Evolutionary conservation across 1,140 invertebrate genomes (phyloP), one percentile per base, ranked within the genome.

Genomic region (Platorchestia sp.): DNA sequence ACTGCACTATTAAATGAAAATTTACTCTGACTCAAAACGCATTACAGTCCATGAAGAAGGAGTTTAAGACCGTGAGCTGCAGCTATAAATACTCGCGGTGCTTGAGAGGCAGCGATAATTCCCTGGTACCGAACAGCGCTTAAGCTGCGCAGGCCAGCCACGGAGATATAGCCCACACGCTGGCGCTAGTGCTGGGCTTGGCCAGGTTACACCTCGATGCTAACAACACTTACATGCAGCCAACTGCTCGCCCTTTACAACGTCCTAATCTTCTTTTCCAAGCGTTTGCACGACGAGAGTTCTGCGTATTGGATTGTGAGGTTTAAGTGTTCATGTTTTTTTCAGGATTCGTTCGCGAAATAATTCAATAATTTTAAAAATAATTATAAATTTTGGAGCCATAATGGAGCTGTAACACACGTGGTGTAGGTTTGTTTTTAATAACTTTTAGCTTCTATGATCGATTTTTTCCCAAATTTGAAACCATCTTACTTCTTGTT

Each of bases 101-200:
- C 59, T 75, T 75, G 59, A 75, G 59, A 75, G 59, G 59, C 59
- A 75, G 59, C 59, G 59, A 75, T 75, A 75, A 75, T 75, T 75
- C 59, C 10, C 27, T 75, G 59, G 59, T 75, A 75, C 59, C 36
- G 59, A 75, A 75, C 59, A 75, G 27, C 59, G 59, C 59, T 75
- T 75, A 75, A 75, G 27, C 10, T 75, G 10, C 27, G 27, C 59
- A 75, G 59, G 27, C 59, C 27, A 22, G 59, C 10, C 27, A 14
- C 1, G 14, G 59, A 3, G 59, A n/a, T n/a, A 75, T 75, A 75
- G 59, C 27, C 59, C 27, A n/a, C n/a, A n/a, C 10, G 14, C 1
- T 19, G 59, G 14, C 27, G 59, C 59, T 75, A 27, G 14, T 75
- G 27, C 14, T 75, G 59, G 59, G 59, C 59, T 75, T 75, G 59